Conservation (phyloP, 2,888 invertebrate species). For the Listrodromus nycthemerus region DNA sequence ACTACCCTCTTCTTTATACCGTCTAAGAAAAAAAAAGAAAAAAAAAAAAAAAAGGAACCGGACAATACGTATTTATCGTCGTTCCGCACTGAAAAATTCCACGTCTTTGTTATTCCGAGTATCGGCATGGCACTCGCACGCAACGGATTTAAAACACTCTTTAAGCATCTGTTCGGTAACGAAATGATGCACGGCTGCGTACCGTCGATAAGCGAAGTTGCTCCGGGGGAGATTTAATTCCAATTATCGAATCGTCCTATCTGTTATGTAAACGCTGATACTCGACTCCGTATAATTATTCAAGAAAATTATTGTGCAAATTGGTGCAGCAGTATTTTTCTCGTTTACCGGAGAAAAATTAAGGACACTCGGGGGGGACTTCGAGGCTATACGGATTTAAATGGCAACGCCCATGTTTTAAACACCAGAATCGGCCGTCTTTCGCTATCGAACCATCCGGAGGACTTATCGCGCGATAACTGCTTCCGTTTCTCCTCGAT, state of each 20-base stretch:
- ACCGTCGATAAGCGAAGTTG: background rate
- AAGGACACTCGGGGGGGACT: background rate
- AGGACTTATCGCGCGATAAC: conserved; percentile 76
- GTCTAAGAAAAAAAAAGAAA: conserved; percentile 10
- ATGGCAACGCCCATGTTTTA: conserved; percentile 72
- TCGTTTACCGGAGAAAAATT: background rate
- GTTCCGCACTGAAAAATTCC: conserved; percentile 52
- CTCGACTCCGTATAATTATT: background rate
- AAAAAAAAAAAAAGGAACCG: background rate
- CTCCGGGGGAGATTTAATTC: background rate
- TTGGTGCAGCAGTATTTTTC: too few species aligned
- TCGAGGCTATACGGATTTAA: conserved; percentile 40
- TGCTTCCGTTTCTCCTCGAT: conserved; percentile 76
- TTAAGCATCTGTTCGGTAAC: conserved; percentile 2
- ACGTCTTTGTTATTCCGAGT: conserved; percentile 38
- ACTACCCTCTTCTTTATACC: background rate
- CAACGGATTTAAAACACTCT: conserved; percentile 36
- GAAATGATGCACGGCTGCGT: background rate
- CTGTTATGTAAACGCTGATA: background rate
- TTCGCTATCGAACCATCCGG: conserved; percentile 69
- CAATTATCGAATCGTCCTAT: background rate
- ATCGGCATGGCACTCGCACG: conserved; percentile 28
- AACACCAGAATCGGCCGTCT: conserved; percentile 60
- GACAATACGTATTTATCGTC: conserved; percentile 56
- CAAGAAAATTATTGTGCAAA: background rate